phyloP scores from a whole-genome alignment of 1,140 invertebrate genomes.

The Schlechtendalia chinensis region DNA sequence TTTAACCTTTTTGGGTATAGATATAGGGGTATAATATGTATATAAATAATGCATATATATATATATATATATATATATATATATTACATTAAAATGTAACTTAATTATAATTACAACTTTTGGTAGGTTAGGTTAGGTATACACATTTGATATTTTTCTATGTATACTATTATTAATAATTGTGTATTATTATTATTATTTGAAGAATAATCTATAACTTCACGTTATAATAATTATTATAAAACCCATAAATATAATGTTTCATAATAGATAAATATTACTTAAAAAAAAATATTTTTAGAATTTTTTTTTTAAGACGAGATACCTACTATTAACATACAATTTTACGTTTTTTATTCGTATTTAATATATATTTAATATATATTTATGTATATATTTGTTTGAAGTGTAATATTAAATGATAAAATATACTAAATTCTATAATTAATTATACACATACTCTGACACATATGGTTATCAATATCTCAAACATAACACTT shows the following conservation, averaged over 20 bases:
- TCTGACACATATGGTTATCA: background rate
- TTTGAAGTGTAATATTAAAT: slow-evolving; percentile 16
- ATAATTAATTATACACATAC: background rate
- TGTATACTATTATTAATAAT: background rate
- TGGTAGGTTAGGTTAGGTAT: background rate
- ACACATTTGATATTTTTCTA: background rate
- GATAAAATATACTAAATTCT: slow-evolving; percentile 34
- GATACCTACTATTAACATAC: background rate
- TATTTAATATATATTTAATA: slow-evolving; percentile 1
- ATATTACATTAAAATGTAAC: background rate
- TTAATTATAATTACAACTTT: background rate
- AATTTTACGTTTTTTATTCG: slow-evolving; percentile 11
- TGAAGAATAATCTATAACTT: background rate
- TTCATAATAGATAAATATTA: background rate
- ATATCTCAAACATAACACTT: slow-evolving; percentile 1
- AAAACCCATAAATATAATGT: slow-evolving; percentile 3
- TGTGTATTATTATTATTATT: background rate
- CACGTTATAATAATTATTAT: background rate
- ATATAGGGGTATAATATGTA: too few relatives aligned
- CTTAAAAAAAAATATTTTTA: background rate
- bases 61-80: background rate
- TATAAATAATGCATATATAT: background rate
- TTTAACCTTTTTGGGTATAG: background rate
- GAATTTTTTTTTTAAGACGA: background rate
- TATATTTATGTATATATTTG: background rate